Evolutionary conservation across 2,113 vertebrate species (phyloP), one percentile per base, ranked within the genome.

Genomic region (Xiphophorus maculatus): DNA sequence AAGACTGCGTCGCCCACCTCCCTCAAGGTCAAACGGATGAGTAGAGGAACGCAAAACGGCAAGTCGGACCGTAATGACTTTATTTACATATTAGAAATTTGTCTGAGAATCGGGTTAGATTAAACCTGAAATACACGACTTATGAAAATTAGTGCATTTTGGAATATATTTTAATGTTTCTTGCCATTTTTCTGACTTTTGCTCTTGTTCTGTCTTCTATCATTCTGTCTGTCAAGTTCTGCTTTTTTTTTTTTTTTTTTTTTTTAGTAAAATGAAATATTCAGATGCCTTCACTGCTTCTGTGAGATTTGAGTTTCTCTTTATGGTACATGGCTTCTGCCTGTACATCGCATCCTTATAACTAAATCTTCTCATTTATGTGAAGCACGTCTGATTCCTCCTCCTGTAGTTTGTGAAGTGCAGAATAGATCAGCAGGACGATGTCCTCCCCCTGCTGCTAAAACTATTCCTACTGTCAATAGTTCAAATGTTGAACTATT

Each of bases 1-100:
- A 25, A 85, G 89, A 89, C 88, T 90, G 93, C 88, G 91, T 85
- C 83, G 89, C 86, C 91, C 89, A 80, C 62, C 66, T 85, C 87
- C 91, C 92, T 93, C 93, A 94, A 94, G 94, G 94, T 94, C 94
- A 94, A 93, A 90, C 73, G 84, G 92, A 86, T 85, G 86, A 92
- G 84, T 65, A 77, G 77, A 93, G 81, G 87, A 91, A 90, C 84
- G 81, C 89, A 89, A 82, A 81, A 83, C 40, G 67, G 75, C 79
- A 69, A 88, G 87, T 82, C 77, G 35, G n/a, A 9, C 65, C 63
- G 12, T 1, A 3, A 58, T 22, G 25, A 22, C 51, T 0, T 58
- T 69, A 73, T 73, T 72, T 30, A 74, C 71, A 66, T 69, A 2
- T 17, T 77, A 22, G 64, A 76, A 71, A 60, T 9, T 54, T 13